A percentile compares a stretch with the other conserved stretches of the same genome.
Evolutionary conservation across 2,797 vertebrate species (phyloP).

Genomic region (Danio albolineatus): DNA sequence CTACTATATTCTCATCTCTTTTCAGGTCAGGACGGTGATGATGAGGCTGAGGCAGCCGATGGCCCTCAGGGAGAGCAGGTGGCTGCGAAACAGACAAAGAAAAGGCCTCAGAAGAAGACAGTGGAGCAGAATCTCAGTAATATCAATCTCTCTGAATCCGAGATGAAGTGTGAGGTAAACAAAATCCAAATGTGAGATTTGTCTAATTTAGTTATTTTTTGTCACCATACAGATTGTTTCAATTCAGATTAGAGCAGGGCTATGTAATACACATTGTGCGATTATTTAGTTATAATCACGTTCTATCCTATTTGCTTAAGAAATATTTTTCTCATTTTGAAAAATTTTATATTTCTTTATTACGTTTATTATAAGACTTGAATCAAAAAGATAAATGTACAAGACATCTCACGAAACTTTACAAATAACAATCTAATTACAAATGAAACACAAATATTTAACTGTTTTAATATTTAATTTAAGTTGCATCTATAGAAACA

Average conservation of each 20-base stretch:
- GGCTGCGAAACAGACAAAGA: constrained; percentile 77
- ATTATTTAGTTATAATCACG: too few species aligned
- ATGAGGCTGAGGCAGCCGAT: constrained; percentile 48
- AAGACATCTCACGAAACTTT: too few species aligned
- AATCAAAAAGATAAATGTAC: too few species aligned
- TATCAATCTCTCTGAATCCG: constrained; percentile 84
- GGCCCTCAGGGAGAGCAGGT: constrained; percentile 56
- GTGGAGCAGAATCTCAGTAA: constrained; percentile 91
- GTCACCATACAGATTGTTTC: neutral
- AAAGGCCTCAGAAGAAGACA: constrained; percentile 84
- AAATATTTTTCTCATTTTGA: too few species aligned
- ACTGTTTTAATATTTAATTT: too few species aligned
- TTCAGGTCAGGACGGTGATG: constrained; percentile 63
- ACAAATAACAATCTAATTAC: too few species aligned
- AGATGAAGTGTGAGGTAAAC: constrained; percentile 84
- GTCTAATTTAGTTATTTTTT: neutral
- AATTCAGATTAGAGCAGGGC: neutral
- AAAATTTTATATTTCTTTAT: too few species aligned
- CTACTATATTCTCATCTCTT: neutral
- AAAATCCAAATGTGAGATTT: neutral
- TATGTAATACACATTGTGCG: too few species aligned
- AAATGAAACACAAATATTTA: too few species aligned
- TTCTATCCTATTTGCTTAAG: too few species aligned
- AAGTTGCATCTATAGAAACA: too few species aligned
- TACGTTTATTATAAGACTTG: too few species aligned